Evolutionary conservation across 2,797 vertebrate species (phyloP).

Genomic region (Schizopygopsis pylzovi): DNA sequence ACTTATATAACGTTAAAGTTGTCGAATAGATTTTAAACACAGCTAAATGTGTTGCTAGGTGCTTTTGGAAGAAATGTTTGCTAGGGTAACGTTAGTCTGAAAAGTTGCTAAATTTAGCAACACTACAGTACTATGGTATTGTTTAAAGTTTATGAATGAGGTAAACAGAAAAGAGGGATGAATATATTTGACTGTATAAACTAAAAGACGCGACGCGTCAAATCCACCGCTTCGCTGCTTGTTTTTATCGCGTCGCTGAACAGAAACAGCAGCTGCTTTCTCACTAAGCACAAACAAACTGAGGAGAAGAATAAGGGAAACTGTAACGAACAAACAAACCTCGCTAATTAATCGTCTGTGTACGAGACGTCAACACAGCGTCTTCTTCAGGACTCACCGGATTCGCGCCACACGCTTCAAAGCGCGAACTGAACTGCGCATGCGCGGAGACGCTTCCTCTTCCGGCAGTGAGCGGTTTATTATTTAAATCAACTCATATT

Average conservation of each 20-base stretch:
- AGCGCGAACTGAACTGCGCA: conserved; percentile 2
- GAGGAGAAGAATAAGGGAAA: not conserved
- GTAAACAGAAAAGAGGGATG: not conserved
- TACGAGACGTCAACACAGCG: too few relatives aligned
- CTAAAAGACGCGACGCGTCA: not conserved
- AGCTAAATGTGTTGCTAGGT: too few relatives aligned
- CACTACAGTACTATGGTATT: too few relatives aligned
- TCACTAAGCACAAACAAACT: not conserved
- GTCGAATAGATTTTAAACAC: too few relatives aligned
- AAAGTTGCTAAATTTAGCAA: too few relatives aligned
- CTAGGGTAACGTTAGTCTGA: too few relatives aligned
- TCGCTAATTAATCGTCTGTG: too few relatives aligned
- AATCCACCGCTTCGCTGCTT: not conserved
- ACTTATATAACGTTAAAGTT: too few relatives aligned
- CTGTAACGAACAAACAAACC: not conserved
- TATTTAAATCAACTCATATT: too few relatives aligned
- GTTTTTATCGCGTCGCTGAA: not conserved
- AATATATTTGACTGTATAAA: not conserved
- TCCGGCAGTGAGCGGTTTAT: fast-evolving
- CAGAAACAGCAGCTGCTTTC: not conserved
- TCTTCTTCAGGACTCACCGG: not conserved
- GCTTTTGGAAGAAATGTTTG: too few relatives aligned
- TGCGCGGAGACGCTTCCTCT: not conserved
- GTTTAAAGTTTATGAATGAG: not conserved
- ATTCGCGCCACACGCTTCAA: not conserved